Conservation (phyloP, 2,113 vertebrate genomes). For the Erythrocercus mccallii region DNA sequence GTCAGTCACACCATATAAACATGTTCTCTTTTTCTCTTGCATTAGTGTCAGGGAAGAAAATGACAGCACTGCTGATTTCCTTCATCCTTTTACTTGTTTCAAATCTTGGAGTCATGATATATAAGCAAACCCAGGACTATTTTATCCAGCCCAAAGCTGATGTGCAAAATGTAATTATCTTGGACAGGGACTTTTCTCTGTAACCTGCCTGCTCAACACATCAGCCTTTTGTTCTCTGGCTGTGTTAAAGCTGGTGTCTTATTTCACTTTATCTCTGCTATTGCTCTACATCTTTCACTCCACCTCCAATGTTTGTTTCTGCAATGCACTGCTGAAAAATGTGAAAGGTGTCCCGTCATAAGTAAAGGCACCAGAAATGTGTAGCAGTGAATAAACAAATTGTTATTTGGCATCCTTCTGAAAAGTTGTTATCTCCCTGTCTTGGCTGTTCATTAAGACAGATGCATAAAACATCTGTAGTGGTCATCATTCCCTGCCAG, state of each 20-base stretch:
- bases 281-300: neutral
- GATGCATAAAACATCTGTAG: slow-evolving; percentile 31
- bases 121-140: neutral
- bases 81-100: slow-evolving; percentile 18
- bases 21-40: neutral
- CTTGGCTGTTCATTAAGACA: neutral
- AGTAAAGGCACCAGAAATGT: neutral
- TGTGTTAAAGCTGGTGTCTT: neutral
- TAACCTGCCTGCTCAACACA: neutral
- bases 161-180: slow-evolving; percentile 18
- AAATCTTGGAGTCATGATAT: neutral
- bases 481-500: neutral
- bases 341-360: neutral
- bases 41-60: neutral
- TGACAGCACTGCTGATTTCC: neutral
- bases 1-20: slow-evolving; percentile 28
- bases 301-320: neutral
- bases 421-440: slow-evolving; percentile 1
- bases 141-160: neutral
- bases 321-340: neutral
- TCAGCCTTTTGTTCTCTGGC: neutral
- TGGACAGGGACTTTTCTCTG: neutral
- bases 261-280: neutral
- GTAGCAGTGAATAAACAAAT: neutral
- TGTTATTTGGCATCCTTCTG: neutral